Percentiles rank a stretch among this genome's conserved stretches.
These are phyloP conservation scores for Toxotes chatareus DNA, from an alignment of 2,113 vertebrate species.

Conservation along the genomic window DNA sequence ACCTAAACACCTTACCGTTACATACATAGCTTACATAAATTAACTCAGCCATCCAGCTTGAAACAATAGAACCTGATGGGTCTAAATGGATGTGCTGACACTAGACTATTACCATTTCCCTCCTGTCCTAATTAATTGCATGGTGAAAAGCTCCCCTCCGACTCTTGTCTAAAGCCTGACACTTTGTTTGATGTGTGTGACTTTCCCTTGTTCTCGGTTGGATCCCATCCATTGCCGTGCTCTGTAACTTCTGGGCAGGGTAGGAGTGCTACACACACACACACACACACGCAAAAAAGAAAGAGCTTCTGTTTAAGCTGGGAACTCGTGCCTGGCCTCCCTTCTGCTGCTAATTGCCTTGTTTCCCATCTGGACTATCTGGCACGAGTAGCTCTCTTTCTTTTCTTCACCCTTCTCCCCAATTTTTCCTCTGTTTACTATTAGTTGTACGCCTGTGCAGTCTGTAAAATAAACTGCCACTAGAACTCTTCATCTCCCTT, in stretches of 20 bases:
- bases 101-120: conserved; percentile 56
- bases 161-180: conserved; percentile 59
- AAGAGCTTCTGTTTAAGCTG: conserved; percentile 53
- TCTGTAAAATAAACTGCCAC: background rate
- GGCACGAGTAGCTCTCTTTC: conserved; percentile 32
- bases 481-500: background rate
- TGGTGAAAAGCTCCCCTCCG: conserved; percentile 45
- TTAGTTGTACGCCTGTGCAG: background rate
- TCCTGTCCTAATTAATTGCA: conserved; percentile 62
- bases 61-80: conserved; percentile 36
- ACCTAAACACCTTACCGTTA: background rate
- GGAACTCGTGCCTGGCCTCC: conserved; percentile 48
- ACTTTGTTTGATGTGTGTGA: conserved; percentile 73
- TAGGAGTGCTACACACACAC: conserved; percentile 1
- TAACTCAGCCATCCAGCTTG: conserved; percentile 31
- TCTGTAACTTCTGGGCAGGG: conserved; percentile 41
- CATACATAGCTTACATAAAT: conserved; percentile 25
- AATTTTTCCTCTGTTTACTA: conserved; percentile 4
- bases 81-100: conserved; percentile 54
- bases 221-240: conserved; percentile 47
- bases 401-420: conserved; percentile 24
- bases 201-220: conserved; percentile 70
- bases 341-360: conserved; percentile 62
- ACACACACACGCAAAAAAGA: conserved; percentile 7
- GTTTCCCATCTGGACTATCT: conserved; percentile 69